phyloP scores from a whole-genome alignment of 1,140 invertebrate species.

The Drusus annulatus region DNA sequence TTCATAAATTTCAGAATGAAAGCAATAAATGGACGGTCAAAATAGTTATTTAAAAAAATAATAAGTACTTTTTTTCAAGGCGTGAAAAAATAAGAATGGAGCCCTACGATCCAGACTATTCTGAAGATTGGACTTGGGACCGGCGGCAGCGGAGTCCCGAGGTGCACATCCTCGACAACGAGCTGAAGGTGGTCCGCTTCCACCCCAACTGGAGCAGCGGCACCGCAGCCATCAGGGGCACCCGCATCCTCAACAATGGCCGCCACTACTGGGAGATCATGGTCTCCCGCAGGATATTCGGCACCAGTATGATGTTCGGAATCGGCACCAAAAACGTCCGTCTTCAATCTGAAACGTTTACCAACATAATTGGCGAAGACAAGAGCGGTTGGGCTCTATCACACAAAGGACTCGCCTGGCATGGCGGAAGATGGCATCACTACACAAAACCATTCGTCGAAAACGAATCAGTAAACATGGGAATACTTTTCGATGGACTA shows the following conservation, averaged over 20 bases:
- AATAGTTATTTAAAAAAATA: too few species aligned
- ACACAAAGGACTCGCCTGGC: conserved; percentile 83
- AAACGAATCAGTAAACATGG: conserved; percentile 78
- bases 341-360: conserved; percentile 78
- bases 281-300: conserved; percentile 79
- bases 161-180: conserved; percentile 73
- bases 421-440: conserved; percentile 74
- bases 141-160: conserved; percentile 76
- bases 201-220: conserved; percentile 86
- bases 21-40: too few species aligned
- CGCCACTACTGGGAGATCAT: conserved; percentile 81
- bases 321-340: conserved; percentile 77
- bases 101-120: conserved; percentile 65
- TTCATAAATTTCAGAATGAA: too few species aligned
- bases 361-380: conserved; percentile 82
- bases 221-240: conserved; percentile 80
- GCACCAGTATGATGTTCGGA: conserved; percentile 86
- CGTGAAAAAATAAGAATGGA: too few species aligned
- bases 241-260: conserved; percentile 75
- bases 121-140: conserved; percentile 80
- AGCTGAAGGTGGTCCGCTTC: conserved; percentile 74
- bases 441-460: conserved; percentile 82
- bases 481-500: conserved; percentile 78
- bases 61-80: too few species aligned
- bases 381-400: conserved; percentile 81